Evolutionary conservation across 2,113 vertebrate species (phyloP), one percentile per base, ranked within the genome.

Genomic region (Lagopus muta): DNA sequence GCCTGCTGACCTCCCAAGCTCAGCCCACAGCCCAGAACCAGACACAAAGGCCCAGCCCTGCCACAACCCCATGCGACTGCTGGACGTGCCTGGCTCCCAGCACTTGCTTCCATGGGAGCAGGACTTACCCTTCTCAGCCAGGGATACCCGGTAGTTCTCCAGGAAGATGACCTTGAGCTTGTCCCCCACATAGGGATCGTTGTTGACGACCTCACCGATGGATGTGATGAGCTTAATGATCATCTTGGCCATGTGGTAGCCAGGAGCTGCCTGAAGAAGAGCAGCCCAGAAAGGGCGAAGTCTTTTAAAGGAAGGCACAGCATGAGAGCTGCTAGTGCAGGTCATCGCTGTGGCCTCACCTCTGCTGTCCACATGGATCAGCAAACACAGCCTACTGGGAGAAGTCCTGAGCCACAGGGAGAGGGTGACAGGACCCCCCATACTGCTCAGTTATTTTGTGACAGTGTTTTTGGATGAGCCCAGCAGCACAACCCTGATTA

Each of bases 191-290:
- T 98, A 88, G 3, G 98, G 98, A 88, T 99, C 98, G 1, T 98
- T 98, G 96, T 99, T 99, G 93, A 99, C 82, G 21, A 99, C 97
- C 13, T 98, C 97, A 4, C 98, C 98, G 3, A 99, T 92, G 8
- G 98, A 98, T 0, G 98, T 99, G 96, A 99, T 98, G 90, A 99
- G 96, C 88, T 98, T 99, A 92, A 99, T 99, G 94, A 99, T 99
- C 98, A 98, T 98, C 96, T 99, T 99, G 45, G 99, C 99, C 98
- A 99, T 98, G 95, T 99, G 98, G 92, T 99, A 99, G 28, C 98
- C 99, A 10, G 98, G 98, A 27, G 98, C 98, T 0, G 98, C 99
- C 99, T 99, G 93, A 45, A 95, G 84, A 90, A 65, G 38, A 82
- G 64, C 76, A 94, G 38, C 45, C 42, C 90, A 94, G 80, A 93